Evolutionary conservation across 1,140 invertebrate genomes (phyloP), one percentile per base, ranked within the genome.

Genomic region (Anastatus disparis): DNA sequence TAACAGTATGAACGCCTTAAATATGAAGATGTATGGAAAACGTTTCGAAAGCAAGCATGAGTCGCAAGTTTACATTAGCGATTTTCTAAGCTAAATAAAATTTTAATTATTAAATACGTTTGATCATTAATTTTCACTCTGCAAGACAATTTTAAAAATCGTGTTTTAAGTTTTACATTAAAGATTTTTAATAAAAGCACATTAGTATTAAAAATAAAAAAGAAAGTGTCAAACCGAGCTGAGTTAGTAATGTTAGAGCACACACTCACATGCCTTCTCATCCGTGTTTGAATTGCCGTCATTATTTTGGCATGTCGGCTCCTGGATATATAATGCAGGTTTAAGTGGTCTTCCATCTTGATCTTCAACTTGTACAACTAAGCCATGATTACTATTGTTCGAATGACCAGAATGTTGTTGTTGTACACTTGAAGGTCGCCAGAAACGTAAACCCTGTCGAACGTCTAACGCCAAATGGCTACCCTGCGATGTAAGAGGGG

Each of bases 321-420:
- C 82, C 59, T 87, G 83, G 74, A 90, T 89, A 72, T 88, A 89
- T 53, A 81, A 77, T 8, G 81, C 77, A 1, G 88, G 87, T 70
- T 87, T 86, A 22, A 90, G 72, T 1, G 86, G 74, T 63, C 84
- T 84, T 2, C 88, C 87, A 44, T 90, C 89, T 76, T 90, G 89
- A 75, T 91, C 89, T 76, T 91, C 89, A 9, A 91, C 89, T 74
- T 89, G 85, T 24, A 91, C 81, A 10, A 86, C 86, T 38, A 91
- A 73, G 4, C 89, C 89, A 73, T 89, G 86, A 76, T 90, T 91
- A 61, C 78, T 84, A 44, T 82, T 82, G 56, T 77, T 86, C 53
- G 75, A 77, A 40, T 83, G 80, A 27, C 74, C 15, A 72, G 71
- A 17, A 10, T 9, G 7, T 7, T 56, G 62, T 0, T 26, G 35